These are phyloP conservation scores for Elaeidobius kamerunicus DNA, from an alignment of 2,888 invertebrate species.

Conservation along the genomic window DNA sequence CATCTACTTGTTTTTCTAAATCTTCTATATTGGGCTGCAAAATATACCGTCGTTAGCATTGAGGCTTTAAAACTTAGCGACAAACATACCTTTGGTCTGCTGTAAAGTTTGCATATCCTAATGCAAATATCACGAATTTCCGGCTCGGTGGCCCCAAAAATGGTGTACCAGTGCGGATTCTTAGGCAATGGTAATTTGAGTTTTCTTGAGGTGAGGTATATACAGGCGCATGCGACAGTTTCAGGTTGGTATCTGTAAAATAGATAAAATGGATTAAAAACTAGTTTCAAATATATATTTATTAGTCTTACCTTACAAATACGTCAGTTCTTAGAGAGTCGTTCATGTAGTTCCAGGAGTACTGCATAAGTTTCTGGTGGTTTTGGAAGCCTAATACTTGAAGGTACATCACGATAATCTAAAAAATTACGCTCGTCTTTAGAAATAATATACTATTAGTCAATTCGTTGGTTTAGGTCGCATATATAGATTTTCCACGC, in stretches of 20 bases:
- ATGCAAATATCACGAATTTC: slow-evolving; percentile 82
- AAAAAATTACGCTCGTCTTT: too few species aligned
- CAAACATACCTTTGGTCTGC: slow-evolving; percentile 73
- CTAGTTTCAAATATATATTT: neutral
- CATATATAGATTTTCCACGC: too few species aligned
- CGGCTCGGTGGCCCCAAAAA: slow-evolving; percentile 81
- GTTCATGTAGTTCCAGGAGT: slow-evolving; percentile 99
- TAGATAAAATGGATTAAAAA: neutral
- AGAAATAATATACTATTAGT: neutral
- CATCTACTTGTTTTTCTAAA: slow-evolving; percentile 71
- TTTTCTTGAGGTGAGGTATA: slow-evolving; percentile 90
- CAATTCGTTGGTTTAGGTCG: too few species aligned
- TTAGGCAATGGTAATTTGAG: slow-evolving; percentile 82
- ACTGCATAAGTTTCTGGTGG: slow-evolving; percentile 87
- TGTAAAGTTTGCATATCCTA: slow-evolving; percentile 80
- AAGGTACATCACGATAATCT: slow-evolving; percentile 89
- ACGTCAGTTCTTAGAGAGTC: slow-evolving; percentile 96
- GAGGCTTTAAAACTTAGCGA: neutral
- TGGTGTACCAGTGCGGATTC: slow-evolving; percentile 83
- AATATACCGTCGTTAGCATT: neutral
- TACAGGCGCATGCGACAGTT: slow-evolving; percentile 98
- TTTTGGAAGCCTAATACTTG: slow-evolving; percentile 88
- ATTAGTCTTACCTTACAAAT: slow-evolving; percentile 61
- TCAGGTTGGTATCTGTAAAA: slow-evolving; percentile 79
- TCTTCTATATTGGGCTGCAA: slow-evolving; percentile 64